These are phyloP conservation scores for Caenorhabditis doughertyi DNA, from an alignment of 2,888 invertebrate genomes.

Conservation along the genomic window DNA sequence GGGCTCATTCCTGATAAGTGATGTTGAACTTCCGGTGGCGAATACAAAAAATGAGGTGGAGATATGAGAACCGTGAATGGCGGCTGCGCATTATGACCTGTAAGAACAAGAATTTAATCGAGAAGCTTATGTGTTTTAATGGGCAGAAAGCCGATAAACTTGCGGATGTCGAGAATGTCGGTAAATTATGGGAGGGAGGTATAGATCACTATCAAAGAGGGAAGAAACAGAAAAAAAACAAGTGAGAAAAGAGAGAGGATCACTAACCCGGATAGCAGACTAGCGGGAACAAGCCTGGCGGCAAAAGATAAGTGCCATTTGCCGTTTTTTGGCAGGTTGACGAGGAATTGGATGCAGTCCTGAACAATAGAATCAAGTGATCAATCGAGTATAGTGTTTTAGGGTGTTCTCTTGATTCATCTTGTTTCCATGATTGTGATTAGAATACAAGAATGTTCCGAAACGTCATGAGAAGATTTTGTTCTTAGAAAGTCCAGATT, in stretches of 20 bases:
- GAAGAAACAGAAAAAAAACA: constrained; percentile 4
- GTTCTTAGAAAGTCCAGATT: constrained; percentile 13
- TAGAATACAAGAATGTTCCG: background rate
- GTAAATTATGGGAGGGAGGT: constrained; percentile 2
- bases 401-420: constrained; percentile 43
- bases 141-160: constrained; percentile 35
- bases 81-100: constrained; percentile 66
- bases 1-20: constrained; percentile 68
- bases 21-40: constrained; percentile 68
- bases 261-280: constrained; percentile 65
- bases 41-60: constrained; percentile 74
- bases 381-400: constrained; percentile 15
- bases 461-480: background rate
- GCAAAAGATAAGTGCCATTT: constrained; percentile 62
- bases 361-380: constrained; percentile 36
- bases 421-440: constrained; percentile 5
- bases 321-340: constrained; percentile 49
- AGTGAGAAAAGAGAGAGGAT: constrained; percentile 12
- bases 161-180: constrained; percentile 31
- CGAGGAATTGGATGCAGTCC: constrained; percentile 24
- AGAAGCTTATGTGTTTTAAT: constrained; percentile 36
- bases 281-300: constrained; percentile 69
- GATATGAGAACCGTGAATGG: constrained; percentile 74
- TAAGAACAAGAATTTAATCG: constrained; percentile 31
- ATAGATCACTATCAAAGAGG: constrained; percentile 39